Evolutionary conservation across 2,888 invertebrate species (phyloP).

Genomic region (Chrysina gloriosa): DNA sequence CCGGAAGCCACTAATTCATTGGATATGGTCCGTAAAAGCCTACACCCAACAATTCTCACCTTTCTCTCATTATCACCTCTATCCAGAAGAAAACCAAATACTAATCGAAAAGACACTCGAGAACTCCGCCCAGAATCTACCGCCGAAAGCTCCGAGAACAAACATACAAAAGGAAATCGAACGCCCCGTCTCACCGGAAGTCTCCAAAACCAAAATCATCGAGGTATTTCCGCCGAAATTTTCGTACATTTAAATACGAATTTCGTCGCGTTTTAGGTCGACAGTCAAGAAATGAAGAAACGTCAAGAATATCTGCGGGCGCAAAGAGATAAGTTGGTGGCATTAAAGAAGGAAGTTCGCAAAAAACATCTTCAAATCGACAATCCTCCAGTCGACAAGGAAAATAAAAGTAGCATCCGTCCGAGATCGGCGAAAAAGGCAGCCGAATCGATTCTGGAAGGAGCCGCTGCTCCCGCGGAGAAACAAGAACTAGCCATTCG

Average conservation of each 20-base stretch:
- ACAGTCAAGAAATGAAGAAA: conserved; percentile 75
- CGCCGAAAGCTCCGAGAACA: not conserved
- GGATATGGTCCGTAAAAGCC: too few relatives aligned
- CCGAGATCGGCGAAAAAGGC: conserved; percentile 81
- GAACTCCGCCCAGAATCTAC: not conserved
- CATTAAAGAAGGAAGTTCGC: conserved; percentile 88
- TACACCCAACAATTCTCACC: too few relatives aligned
- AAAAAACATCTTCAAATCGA: conserved; percentile 81
- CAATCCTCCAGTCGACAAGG: conserved; percentile 63
- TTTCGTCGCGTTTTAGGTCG: conserved; percentile 59
- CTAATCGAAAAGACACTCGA: conserved; percentile 1
- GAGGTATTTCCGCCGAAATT: not conserved
- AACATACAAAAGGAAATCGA: not conserved
- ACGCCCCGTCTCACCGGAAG: not conserved
- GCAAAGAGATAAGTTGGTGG: conserved; percentile 91
- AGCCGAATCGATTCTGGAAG: conserved; percentile 75
- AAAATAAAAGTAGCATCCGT: conserved; percentile 60
- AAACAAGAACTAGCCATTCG: conserved; percentile 80
- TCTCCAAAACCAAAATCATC: conserved; percentile 16
- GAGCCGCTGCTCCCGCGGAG: conserved; percentile 63
- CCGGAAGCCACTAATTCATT: too few relatives aligned
- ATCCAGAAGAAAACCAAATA: conserved; percentile 15
- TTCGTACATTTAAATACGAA: not conserved
- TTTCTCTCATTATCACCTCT: too few relatives aligned
- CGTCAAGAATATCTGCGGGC: conserved; percentile 88